Conservation (phyloP, 2,113 vertebrate genomes). For the Orycteropus afer region DNA sequence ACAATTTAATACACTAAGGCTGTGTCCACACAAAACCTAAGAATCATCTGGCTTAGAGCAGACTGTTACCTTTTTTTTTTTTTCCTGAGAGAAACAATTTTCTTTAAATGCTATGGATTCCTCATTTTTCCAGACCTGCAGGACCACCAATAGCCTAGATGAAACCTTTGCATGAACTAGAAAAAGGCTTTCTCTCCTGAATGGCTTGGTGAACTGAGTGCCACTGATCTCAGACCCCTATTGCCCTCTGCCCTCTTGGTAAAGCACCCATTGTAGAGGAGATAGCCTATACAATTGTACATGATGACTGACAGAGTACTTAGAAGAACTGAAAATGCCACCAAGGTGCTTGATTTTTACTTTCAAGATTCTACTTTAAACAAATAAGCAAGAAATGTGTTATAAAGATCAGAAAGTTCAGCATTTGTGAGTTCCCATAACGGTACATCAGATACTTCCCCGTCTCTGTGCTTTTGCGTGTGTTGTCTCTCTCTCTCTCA, state of each 20-base stretch:
- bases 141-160: fast-evolving
- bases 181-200: not conserved
- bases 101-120: not conserved
- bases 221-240: too few relatives aligned
- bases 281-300: not conserved
- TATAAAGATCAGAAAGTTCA: not conserved
- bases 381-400: not conserved
- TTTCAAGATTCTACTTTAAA: not conserved
- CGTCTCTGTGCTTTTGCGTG: too few relatives aligned
- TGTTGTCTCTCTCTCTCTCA: not conserved
- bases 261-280: not conserved
- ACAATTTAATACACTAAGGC: not conserved
- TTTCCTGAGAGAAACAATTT: not conserved
- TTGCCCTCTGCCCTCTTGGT: fast-evolving
- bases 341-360: not conserved
- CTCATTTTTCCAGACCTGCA: not conserved
- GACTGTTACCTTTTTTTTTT: not conserved
- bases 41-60: not conserved
- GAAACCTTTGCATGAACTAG: not conserved
- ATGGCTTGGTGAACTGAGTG: fast-evolving
- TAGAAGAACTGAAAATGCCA: not conserved
- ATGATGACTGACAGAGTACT: not conserved
- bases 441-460: too few relatives aligned
- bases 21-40: not conserved
- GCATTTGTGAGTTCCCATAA: too few relatives aligned